Conservation (phyloP, 92 coral and sea anemone species). For the Blastomussa wellsi region DNA sequence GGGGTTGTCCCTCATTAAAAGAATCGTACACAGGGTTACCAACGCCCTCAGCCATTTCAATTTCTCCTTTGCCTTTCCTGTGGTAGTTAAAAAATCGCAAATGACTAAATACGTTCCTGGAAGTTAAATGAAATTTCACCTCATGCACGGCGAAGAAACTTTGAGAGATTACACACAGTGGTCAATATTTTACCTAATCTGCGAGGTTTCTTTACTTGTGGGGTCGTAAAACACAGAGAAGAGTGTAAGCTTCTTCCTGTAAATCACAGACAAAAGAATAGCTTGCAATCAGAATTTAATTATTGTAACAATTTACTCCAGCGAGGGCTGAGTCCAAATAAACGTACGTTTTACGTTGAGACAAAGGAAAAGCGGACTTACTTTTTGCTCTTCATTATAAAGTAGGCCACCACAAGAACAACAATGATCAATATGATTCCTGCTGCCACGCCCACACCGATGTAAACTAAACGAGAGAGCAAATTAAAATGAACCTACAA, state of each 20-base stretch:
- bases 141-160: not conserved
- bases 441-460: conserved; percentile 90
- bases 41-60: conserved; percentile 91
- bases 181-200: conserved; percentile 58
- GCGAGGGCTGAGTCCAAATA: not conserved
- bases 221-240: conserved; percentile 98
- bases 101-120: not conserved
- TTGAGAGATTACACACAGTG: not conserved
- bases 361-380: conserved; percentile 34
- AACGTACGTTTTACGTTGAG: not conserved
- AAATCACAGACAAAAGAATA: not conserved
- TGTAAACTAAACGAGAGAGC: conserved; percentile 72
- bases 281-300: not conserved
- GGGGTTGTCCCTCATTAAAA: conserved; percentile 90
- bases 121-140: not conserved
- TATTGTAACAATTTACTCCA: not conserved
- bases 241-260: conserved; percentile 90
- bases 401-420: conserved; percentile 83
- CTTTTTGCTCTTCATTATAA: conserved; percentile 84
- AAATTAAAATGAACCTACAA: no score
- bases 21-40: conserved; percentile 98
- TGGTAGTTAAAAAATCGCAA: not conserved
- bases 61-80: conserved; percentile 53
- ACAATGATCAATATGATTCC: conserved; percentile 79
- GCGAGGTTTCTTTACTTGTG: conserved; percentile 71